Evolutionary conservation across 2,888 invertebrate genomes (phyloP), one percentile per base, ranked within the genome.

Genomic region (Nomada fabriciana): DNA sequence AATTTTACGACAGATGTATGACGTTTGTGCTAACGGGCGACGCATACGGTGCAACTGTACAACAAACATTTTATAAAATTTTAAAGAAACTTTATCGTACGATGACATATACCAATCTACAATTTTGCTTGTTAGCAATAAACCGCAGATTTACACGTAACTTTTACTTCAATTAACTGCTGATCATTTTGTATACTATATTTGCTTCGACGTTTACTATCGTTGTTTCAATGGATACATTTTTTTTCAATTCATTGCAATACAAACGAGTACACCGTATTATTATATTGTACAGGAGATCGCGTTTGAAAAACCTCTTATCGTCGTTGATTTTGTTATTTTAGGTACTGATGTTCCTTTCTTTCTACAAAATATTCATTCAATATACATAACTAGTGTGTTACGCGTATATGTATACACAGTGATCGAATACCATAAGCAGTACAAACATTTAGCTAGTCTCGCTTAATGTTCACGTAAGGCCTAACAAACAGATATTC

Each of bases 401-500:
- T 57, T 23, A 42, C 18, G 67, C 63, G 36, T 36, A 36, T 50
- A 47, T 57, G 57, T 13, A 23, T 13, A 25, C 43, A 42, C 42
- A 55, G 36, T 53, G 23, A 67, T 72, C 53, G n/a, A 55, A 50
- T 83, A 77, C 64, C 57, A 53, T 60, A 59, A 75, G 57, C 72
- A 79, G 67, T 73, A 71, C 70, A 85, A 82, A 86, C 59, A 59
- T 74, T 76, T 64, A 68, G 74, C 69, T 76, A 78, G 74, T 76
- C 64, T 84, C 43, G 77, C 77, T 86, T 82, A 65, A 70, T 59
- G 63, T 75, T 74, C 79, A 60, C 67, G n/a, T 70, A 85, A 77
- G 85, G 85, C 85, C 85, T 86, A 85, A 86, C 72, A 50, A 52
- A 42, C 29, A 75, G 60, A 50, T 60, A 69, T 71, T 52, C 47